A percentile compares a stretch with the other conserved stretches of the same genome.
phyloP scores from a whole-genome alignment of 2,797 vertebrate genomes.

The Coregonus sp. region DNA sequence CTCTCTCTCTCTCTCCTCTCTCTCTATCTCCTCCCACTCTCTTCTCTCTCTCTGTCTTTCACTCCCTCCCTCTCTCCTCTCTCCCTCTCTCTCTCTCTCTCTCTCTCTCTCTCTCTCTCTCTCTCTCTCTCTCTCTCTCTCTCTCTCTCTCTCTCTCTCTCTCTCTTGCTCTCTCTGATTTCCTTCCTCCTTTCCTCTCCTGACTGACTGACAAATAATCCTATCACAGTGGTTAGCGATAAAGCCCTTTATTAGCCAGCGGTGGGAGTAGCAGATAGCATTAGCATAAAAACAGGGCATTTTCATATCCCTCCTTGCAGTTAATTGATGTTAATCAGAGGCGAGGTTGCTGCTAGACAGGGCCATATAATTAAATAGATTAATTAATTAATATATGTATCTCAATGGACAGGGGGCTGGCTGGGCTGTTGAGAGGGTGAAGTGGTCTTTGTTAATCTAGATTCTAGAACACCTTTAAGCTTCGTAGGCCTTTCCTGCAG shows the following conservation, averaged over 20 bases:
- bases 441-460: constrained; percentile 48
- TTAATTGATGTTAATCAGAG: constrained; percentile 78
- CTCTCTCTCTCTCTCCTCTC: constrained; percentile 26
- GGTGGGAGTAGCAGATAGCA: constrained; percentile 33
- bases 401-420: constrained; percentile 37
- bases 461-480: no score
- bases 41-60: background rate
- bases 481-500: constrained; percentile 40
- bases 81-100: background rate
- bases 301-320: constrained; percentile 49
- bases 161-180: constrained; percentile 41
- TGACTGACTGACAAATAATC: constrained; percentile 48
- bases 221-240: constrained; percentile 41
- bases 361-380: constrained; percentile 1
- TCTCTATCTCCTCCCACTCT: constrained; percentile 24
- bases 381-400: background rate
- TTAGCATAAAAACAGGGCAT: constrained; percentile 61
- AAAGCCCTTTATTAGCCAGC: constrained; percentile 47
- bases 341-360: constrained; percentile 45
- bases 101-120: background rate
- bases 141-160: background rate
- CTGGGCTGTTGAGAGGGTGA: constrained; percentile 60
- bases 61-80: constrained; percentile 14
- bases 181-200: constrained; percentile 11
- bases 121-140: constrained; percentile 1